Base-by-base conservation (phyloP, 2,797 vertebrate species). In the Coreius guichenoti region DNA sequence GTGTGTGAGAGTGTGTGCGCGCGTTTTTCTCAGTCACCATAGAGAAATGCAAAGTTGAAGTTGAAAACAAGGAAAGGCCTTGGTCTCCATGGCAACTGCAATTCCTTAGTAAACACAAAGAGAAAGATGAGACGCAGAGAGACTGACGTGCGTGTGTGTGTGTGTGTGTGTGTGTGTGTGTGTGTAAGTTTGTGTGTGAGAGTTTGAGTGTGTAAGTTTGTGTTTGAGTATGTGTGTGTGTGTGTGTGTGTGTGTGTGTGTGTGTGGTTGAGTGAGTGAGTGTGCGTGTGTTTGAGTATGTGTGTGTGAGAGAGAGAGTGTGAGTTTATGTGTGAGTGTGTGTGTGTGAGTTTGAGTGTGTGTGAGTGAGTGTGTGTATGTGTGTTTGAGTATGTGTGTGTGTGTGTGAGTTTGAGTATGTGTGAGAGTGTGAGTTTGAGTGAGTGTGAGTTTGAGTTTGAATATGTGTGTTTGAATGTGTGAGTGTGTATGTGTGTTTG, bases 81-180 rank as follows among this genome's bases (percentile, higher is more conserved):
- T 94, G 93, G 93, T 95, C 82, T 88, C 81, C 93, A 93, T 92
- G 89, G 93, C 69, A 95, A 96, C 94, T 90, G 91, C 86, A 88
- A 91, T 91, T 91, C 90, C 87, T 93, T 77, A 80, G 29, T 84
- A 84, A 90, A 86, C 89, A 78, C 82, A n/a, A 61, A 70, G 72
- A 68, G 68, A 69, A 82, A 63, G 86, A 74, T 69, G 75, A 88
- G 77, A 80, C 54, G 36, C 36, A 8, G 21, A 31, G 33, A 69
- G 65, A 45, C 23, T 8, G 43, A 17, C 2, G 17, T 6, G 47
- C 1, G 43, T 9, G 43, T 69, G 65, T 19, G 67, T 36, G 31
- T 36, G 65, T 9, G 8, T 11, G 31, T 9, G 65, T 33, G 29
- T 33, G 63, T 33, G 29, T 67, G 13, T 65, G 65, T n/a, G 68